These are phyloP conservation scores for Noctilio leporinus DNA, from an alignment of 2,113 vertebrate species.

Conservation along the genomic window DNA sequence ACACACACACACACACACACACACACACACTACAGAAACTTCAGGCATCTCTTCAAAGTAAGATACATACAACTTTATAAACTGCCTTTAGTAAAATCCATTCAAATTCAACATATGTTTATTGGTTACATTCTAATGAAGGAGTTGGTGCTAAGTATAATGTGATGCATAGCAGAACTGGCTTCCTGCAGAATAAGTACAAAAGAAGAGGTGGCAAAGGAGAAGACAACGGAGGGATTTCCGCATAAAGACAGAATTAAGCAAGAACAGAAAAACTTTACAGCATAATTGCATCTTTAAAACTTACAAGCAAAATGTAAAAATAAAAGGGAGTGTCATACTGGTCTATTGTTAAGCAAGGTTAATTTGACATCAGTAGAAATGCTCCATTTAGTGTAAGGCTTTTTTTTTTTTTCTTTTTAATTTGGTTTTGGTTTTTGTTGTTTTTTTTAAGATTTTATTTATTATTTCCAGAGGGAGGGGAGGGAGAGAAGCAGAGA, in stretches of 20 bases:
- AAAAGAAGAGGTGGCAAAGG: background rate
- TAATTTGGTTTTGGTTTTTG: too few species aligned
- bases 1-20: background rate
- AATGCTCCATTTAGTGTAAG: background rate
- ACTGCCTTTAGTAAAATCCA: background rate
- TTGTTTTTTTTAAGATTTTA: too few species aligned
- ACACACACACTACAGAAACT: background rate
- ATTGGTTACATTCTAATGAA: background rate
- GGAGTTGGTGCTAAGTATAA: background rate
- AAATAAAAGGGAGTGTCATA: background rate
- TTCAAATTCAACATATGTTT: background rate
- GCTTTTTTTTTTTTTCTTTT: too few species aligned
- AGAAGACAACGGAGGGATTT: background rate
- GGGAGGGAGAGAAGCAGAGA: too few species aligned
- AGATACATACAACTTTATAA: background rate
- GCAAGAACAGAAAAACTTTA: background rate
- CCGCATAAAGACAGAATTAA: background rate
- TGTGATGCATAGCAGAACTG: background rate
- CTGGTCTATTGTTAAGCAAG: background rate
- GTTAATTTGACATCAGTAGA: background rate
- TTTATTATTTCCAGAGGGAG: too few species aligned
- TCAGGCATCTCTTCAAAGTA: background rate
- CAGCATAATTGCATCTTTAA: background rate
- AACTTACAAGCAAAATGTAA: background rate
- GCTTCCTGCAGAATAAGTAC: background rate